Conservation (phyloP, 2,888 invertebrate genomes). For the Macropis europaea region DNA sequence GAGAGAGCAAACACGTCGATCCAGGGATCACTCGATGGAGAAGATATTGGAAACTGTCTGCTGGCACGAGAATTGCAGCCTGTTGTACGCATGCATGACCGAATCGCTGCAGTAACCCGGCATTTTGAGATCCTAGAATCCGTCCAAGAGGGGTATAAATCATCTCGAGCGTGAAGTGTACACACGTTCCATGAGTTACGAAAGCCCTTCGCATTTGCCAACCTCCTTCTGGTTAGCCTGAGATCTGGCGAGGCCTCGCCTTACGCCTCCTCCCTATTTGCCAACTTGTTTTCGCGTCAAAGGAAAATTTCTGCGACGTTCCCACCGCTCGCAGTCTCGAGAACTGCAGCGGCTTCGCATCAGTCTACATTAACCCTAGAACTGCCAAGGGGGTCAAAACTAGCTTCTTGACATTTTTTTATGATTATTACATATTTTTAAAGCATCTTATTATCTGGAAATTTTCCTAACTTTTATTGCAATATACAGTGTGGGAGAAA, state of each 20-base stretch:
- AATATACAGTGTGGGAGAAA: too few relatives aligned
- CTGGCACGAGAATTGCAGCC: constrained; percentile 10
- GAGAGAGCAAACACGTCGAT: constrained; percentile 24
- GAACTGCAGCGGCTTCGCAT: too few relatives aligned
- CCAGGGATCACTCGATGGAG: too few relatives aligned
- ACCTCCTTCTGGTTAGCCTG: constrained; percentile 7
- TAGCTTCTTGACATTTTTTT: too few relatives aligned
- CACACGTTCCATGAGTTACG: constrained; percentile 38
- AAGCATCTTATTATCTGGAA: too few relatives aligned
- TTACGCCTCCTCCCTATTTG: constrained; percentile 20
- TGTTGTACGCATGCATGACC: constrained; percentile 32
- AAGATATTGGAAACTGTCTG: constrained; percentile 31
- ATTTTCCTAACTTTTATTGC: too few relatives aligned
- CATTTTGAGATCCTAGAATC: constrained; percentile 48
- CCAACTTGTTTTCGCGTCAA: constrained; percentile 22
- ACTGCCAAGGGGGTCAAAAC: too few relatives aligned
- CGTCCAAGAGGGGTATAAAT: constrained; percentile 44
- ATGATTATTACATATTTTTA: too few relatives aligned
- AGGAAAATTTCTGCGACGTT: background rate
- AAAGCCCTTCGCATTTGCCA: constrained; percentile 38
- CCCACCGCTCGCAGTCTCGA: too few relatives aligned
- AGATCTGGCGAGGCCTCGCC: background rate
- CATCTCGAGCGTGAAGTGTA: constrained; percentile 62
- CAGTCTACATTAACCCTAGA: too few relatives aligned
- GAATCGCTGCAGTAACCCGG: constrained; percentile 30